Percentiles rank a stretch among this genome's conserved stretches.
Evolutionary conservation across 2,113 vertebrate species (phyloP).

Genomic region (Halcyon malimbica): DNA sequence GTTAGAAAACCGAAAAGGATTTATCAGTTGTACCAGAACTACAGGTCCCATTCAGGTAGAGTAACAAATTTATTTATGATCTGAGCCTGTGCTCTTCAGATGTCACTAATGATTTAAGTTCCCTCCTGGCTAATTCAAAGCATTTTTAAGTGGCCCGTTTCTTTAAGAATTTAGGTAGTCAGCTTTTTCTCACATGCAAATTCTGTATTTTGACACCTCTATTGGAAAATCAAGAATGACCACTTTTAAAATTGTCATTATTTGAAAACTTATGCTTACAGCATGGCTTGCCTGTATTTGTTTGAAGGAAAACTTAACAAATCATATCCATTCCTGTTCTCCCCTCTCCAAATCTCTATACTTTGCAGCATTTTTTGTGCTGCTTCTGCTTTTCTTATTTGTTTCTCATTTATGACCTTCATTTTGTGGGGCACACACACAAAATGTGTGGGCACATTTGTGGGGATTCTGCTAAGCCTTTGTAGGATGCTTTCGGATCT

Average conservation of each 20-base stretch:
- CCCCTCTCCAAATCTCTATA: background rate
- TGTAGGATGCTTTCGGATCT: background rate
- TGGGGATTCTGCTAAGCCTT: background rate
- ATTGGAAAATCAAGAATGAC: background rate
- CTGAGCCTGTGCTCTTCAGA: background rate
- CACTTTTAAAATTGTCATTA: background rate
- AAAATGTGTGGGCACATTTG: too few species aligned
- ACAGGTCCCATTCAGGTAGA: constrained; percentile 84
- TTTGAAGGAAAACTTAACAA: background rate
- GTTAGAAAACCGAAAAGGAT: constrained; percentile 79
- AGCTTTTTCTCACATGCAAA: background rate
- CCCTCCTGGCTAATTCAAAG: background rate
- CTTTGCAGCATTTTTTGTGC: background rate
- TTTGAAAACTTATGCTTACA: background rate
- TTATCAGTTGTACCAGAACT: constrained; percentile 84
- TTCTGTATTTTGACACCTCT: background rate
- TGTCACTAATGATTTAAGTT: background rate
- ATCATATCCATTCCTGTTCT: background rate
- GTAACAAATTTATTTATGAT: background rate
- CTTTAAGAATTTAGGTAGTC: background rate
- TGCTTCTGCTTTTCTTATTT: background rate
- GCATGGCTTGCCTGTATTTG: background rate
- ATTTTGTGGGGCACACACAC: background rate
- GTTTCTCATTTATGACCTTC: background rate
- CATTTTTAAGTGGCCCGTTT: background rate